Base-by-base conservation (phyloP, 2,113 vertebrate genomes). In the Myrmecophaga tridactyla region DNA sequence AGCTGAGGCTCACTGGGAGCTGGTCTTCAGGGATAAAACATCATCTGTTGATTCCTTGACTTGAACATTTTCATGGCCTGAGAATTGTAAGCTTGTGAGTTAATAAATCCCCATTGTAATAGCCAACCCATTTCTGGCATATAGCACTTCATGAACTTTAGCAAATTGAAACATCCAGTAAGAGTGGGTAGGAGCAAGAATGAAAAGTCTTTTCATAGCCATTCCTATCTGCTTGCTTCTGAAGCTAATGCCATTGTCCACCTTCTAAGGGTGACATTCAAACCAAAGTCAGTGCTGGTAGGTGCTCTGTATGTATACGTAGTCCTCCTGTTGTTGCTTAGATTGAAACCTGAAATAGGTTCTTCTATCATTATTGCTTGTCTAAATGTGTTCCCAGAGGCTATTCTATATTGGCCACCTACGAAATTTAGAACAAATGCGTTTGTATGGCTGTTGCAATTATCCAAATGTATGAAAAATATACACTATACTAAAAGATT, bases 161-260 rank as follows among this genome's bases (percentile, higher is more conserved):
- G n/a, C n/a, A n/a, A n/a, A n/a, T n/a, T n/a, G n/a, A n/a, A n/a
- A n/a, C n/a, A 0, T 63, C 87, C 21, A 10, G 23, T 8, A 34
- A 58, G 31, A 86, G 9, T 7, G 31, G 34, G 4, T 36, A 39
- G 76, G 2, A 67, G 15, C 23, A 18, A 85, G 25, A 39, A 36
- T 12, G 1, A 23, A 83, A 43, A 15, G 13, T 39, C 14, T 36
- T 65, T 70, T 62, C 4, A 10, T 17, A 12, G 0, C 43, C 6
- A 0, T 36, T 73, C 53, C 15, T 62, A 23, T 3, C 0, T 1
- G 0, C 15, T 67, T 43, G 20, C 23, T 83, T 46, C 46, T 29
- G 43, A 86, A 63, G n/a, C 39, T 2, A 21, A 36, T 6, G 36
- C n/a, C 6, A 5, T 82, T 51, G 25, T 58, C 46, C 6, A 31